Base-by-base conservation (phyloP, 1,140 invertebrate genomes). In the Pinna nobilis region DNA sequence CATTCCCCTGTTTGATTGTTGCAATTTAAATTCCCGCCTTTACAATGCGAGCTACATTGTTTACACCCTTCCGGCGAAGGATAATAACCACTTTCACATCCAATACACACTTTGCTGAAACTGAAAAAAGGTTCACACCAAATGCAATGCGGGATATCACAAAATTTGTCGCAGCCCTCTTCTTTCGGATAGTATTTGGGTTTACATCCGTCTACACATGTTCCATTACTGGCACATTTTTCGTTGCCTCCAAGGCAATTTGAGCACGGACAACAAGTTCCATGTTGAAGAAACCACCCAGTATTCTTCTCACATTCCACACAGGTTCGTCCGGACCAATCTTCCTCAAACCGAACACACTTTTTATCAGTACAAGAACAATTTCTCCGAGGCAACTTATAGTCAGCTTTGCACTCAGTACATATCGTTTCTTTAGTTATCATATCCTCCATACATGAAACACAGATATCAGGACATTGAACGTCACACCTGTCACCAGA, bases 191-290 rank as follows among this genome's bases (percentile, higher is more conserved):
- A 69, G n/a, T 49, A 69, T 13, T 49, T 13, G 18, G 51, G 35
- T 39, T 69, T 41, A 59, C 66, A 69, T 20, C 66, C 66, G 18
- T 69, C 44, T 11, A 57, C 18, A 23, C 66, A 69, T 0, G 51
- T 57, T 59, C 55, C 37, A 39, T 39, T 44, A 15, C 53, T 57
- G 15, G 51, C 20, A 59, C 66, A 69, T 32, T 57, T 30, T 18
- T 59, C 50, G 20, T 57, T 69, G 4, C 66, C 66, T 25, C 66
- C 66, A 3, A 23, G 25, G 28, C 66, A 69, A n/a, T 69, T 35
- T 44, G 37, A 20, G 25, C 66, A 69, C 18, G 66, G 66, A 47
- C 66, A 69, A 59, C 66, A 69, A 18, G 66, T 37, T 44, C 66
- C 66, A 18, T 63, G 59, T 15, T 32, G 39, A n/a, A 41, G 59